Base-by-base conservation (phyloP, 2,888 invertebrate species). In the Amblyjoppa proteus region DNA sequence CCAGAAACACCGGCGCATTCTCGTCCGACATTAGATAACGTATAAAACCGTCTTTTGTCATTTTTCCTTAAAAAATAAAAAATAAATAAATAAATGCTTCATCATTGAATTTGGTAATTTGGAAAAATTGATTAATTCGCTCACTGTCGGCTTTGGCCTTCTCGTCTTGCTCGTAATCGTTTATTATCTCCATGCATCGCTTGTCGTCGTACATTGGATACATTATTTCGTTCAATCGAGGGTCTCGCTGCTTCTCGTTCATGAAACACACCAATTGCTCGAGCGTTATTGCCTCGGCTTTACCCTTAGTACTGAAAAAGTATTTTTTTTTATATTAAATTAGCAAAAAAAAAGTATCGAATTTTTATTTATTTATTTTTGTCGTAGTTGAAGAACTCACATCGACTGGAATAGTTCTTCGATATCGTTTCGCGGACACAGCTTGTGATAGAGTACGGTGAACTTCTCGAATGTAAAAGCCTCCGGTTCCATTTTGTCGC, bases 11-110 rank as follows among this genome's bases (percentile, higher is more conserved):
- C 0, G 96, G 96, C 0, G 96, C 96, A 90, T 97, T 97, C 90
- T 97, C 96, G 91, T 97, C 96, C 0, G 96, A 96, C 96, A 97
- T 96, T 84, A 97, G 94, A 91, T 96, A 97, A 16, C 96, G 95
- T 88, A 96, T 95, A 88, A 97, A 96, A 16, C 96, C 96, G 87
- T 96, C 96, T 84, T 96, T 95, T 69, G 95, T 95, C 81, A 96
- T 89, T 79, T 92, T 93, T 74, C 93, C 95, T 95, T 64, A 13
- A 87, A 82, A 5, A 25, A 73, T 51, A 41, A 61, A 53, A 49
- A 68, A 38, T 20, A 28, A 69, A 25, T 69, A 51, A n/a, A 34
- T 66, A 11, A 56, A 28, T 45, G n/a, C 13, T 51, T n/a, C 51
- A 51, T 5, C 13, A 41, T 41, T 41, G 5, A 49, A 51, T 58